Conservation (phyloP, 1,140 invertebrate species). For the Drosophila sturtevanti region DNA sequence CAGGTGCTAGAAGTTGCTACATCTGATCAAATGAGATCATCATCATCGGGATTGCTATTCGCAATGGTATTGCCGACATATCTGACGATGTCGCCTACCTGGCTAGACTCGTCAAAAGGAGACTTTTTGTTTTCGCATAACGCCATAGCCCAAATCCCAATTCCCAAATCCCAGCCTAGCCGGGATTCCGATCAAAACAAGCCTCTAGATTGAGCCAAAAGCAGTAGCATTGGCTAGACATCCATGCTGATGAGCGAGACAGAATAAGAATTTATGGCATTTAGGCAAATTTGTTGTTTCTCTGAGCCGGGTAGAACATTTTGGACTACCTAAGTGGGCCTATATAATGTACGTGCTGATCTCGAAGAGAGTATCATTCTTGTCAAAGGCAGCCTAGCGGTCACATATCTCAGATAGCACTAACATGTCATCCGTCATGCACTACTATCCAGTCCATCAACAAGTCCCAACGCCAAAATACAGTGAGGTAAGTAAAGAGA, state of each 20-base stretch:
- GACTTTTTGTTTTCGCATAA: slow-evolving; percentile 54
- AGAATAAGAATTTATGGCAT: slow-evolving; percentile 71
- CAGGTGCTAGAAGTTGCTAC: slow-evolving; percentile 73
- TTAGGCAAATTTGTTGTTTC: slow-evolving; percentile 72
- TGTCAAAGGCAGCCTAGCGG: slow-evolving; percentile 39
- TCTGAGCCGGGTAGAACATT: background rate
- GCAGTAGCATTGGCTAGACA: slow-evolving; percentile 4
- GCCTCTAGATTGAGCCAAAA: slow-evolving; percentile 66
- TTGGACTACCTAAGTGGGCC: slow-evolving; percentile 50
- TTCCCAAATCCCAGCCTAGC: slow-evolving; percentile 50
- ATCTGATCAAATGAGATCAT: slow-evolving; percentile 55
- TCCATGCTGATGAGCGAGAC: slow-evolving; percentile 13
- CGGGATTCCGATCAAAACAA: slow-evolving; percentile 75
- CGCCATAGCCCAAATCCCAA: slow-evolving; percentile 41
- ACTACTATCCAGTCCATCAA: slow-evolving; percentile 76
- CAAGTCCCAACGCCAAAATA: slow-evolving; percentile 54
- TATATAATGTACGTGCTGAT: slow-evolving; percentile 55
- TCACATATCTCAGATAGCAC: slow-evolving; percentile 7
- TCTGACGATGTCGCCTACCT: slow-evolving; percentile 46
- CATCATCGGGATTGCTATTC: slow-evolving; percentile 44
- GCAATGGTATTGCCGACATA: slow-evolving; percentile 20
- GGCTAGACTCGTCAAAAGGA: slow-evolving; percentile 32
- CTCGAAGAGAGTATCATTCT: slow-evolving; percentile 46
- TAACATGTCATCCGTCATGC: slow-evolving; percentile 76
- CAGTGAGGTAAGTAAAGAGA: slow-evolving; percentile 52